These are phyloP conservation scores for Ellobius talpinus DNA, from an alignment of 2,113 vertebrate genomes.

Conservation along the genomic window DNA sequence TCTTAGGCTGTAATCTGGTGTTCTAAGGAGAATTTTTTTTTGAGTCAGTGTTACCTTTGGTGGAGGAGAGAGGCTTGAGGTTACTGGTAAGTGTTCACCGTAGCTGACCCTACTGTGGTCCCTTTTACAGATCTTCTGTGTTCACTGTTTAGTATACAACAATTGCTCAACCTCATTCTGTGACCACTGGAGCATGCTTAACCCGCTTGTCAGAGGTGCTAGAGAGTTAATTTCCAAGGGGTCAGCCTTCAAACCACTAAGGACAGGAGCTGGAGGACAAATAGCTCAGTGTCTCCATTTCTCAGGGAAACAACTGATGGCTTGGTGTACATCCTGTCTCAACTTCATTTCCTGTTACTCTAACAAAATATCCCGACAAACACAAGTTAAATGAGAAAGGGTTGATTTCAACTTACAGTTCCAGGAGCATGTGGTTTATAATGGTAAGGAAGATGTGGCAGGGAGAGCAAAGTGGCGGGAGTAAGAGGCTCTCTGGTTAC, in stretches of 20 bases:
- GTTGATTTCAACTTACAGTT: not conserved
- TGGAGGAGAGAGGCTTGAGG: conserved; percentile 1
- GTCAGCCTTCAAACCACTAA: not conserved
- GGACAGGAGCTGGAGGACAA: not conserved
- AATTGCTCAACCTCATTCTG: conserved; percentile 29
- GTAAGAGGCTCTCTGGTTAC: not conserved
- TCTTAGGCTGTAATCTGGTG: not conserved
- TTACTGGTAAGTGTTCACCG: not conserved
- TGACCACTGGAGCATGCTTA: conserved; percentile 34
- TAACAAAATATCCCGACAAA: not conserved
- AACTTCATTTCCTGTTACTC: not conserved
- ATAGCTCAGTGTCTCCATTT: not conserved
- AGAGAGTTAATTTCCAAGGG: conserved; percentile 49
- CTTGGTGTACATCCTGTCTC: not conserved
- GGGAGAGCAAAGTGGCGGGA: not conserved
- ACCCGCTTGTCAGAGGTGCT: conserved; percentile 57
- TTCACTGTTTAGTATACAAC: not conserved
- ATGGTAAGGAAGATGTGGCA: not conserved
- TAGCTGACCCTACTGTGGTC: not conserved
- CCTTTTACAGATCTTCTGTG: not conserved
- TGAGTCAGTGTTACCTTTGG: not conserved
- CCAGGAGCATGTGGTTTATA: not conserved
- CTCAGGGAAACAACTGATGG: not conserved
- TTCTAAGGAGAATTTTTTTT: not conserved
- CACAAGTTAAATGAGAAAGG: not conserved